Percentiles rank a stretch among this genome's conserved stretches.
Conservation (phyloP, 2,888 invertebrate species). For the Acleris laterana region DNA sequence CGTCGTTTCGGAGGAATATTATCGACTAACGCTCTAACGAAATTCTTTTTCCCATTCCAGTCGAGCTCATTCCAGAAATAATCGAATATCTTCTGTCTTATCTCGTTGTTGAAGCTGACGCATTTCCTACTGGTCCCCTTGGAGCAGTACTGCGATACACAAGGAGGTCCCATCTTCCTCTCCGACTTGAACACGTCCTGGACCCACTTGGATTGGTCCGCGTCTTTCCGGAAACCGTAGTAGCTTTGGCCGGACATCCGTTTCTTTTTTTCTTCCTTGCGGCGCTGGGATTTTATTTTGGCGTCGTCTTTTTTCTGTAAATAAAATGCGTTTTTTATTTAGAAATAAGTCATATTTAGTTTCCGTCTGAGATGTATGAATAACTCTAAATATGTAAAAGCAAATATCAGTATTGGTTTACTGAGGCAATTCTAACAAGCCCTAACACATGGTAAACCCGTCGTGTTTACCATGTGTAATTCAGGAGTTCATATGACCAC, state of each 20-base stretch:
- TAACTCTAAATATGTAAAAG: too few relatives aligned
- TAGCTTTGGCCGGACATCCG: slow-evolving; percentile 68
- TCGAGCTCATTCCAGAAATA: slow-evolving; percentile 65
- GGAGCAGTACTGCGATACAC: slow-evolving; percentile 53
- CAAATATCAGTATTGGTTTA: too few relatives aligned
- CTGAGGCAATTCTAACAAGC: too few relatives aligned
- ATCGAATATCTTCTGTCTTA: slow-evolving; percentile 53
- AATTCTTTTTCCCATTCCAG: slow-evolving; percentile 60
- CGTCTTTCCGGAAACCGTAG: slow-evolving; percentile 57
- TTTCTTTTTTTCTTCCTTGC: slow-evolving; percentile 59
- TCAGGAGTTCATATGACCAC: too few relatives aligned
- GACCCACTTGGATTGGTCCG: slow-evolving; percentile 53
- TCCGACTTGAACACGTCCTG: slow-evolving; percentile 66
- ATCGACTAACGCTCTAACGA: slow-evolving; percentile 55
- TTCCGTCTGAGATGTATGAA: too few relatives aligned
- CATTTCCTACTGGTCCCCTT: slow-evolving; percentile 53
- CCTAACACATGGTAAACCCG: too few relatives aligned
- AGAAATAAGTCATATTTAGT: too few relatives aligned
- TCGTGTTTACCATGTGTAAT: too few relatives aligned
- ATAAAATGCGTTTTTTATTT: slow-evolving; percentile 5
- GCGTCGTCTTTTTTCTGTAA: slow-evolving; percentile 53
- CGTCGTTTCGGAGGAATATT: slow-evolving; percentile 57
- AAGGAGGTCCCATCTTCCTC: slow-evolving; percentile 56
- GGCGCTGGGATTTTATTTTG: slow-evolving; percentile 50
- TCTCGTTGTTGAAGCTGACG: slow-evolving; percentile 46